phyloP scores from a whole-genome alignment of 2,888 invertebrate genomes.

The Alsophila aescularia region DNA sequence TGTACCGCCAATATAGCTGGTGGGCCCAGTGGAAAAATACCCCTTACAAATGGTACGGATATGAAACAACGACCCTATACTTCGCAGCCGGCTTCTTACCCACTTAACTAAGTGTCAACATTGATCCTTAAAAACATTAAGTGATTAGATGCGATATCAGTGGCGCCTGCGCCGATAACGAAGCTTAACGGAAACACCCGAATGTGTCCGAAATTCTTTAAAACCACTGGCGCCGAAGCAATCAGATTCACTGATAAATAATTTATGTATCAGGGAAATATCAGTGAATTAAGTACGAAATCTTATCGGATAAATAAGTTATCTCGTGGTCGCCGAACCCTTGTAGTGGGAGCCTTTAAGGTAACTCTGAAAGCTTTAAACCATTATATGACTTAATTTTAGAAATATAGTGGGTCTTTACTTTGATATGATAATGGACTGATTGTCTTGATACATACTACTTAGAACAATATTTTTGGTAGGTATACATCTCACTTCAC shows the following conservation, averaged over 20 bases:
- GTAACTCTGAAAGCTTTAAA: conserved; percentile 16
- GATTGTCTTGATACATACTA: neutral
- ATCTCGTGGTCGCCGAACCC: conserved; percentile 9
- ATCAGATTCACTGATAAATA: conserved; percentile 26
- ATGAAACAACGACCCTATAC: neutral
- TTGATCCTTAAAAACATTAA: conserved; percentile 3
- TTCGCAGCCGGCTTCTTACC: conserved; percentile 12
- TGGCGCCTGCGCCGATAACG: conserved; percentile 28
- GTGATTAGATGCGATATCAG: conserved; percentile 29
- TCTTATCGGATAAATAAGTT: conserved; percentile 21
- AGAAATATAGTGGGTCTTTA: neutral
- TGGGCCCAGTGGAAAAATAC: too few relatives aligned
- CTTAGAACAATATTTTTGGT: too few relatives aligned
- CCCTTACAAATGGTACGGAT: neutral
- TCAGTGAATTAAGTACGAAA: conserved; percentile 30
- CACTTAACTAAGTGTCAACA: conserved; percentile 11
- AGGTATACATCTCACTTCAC: too few relatives aligned
- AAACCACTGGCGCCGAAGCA: conserved; percentile 28
- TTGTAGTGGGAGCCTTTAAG: conserved; percentile 10
- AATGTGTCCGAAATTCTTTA: conserved; percentile 4
- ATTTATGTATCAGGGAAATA: conserved; percentile 19
- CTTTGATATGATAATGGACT: neutral
- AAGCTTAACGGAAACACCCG: conserved; percentile 6
- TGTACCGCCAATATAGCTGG: too few relatives aligned
- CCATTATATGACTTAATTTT: conserved; percentile 7